phyloP scores from a whole-genome alignment of 2,113 vertebrate genomes.

The Scophthalmus maximus region DNA sequence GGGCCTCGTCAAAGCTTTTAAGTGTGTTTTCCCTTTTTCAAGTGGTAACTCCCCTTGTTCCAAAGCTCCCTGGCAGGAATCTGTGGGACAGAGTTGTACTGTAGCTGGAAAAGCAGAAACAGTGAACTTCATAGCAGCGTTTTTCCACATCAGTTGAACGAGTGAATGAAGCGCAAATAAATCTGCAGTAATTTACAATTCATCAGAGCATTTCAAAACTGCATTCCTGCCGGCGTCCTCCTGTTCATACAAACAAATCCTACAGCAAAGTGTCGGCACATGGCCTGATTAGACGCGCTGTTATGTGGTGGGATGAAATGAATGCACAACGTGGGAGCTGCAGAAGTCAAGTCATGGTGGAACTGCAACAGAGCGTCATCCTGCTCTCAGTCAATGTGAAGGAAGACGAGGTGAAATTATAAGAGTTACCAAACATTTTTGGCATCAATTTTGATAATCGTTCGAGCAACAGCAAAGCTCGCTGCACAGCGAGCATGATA shows the following conservation, averaged over 20 bases:
- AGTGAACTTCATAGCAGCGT: conserved; percentile 24
- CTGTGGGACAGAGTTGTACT: conserved; percentile 29
- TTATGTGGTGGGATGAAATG: conserved; percentile 18
- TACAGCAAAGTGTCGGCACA: conserved; percentile 32
- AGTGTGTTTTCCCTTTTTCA: conserved; percentile 61
- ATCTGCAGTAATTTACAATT: conserved; percentile 49
- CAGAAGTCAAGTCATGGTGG: not conserved
- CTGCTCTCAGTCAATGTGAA: too few relatives aligned
- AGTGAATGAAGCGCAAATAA: conserved; percentile 31
- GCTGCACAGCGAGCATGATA: not conserved
- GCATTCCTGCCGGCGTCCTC: conserved; percentile 40
- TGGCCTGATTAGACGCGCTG: conserved; percentile 42
- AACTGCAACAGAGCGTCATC: not conserved
- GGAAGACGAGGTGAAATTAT: too few relatives aligned
- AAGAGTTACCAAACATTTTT: too few relatives aligned
- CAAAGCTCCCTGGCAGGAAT: conserved; percentile 16
- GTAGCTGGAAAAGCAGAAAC: conserved; percentile 20
- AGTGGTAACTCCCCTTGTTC: conserved; percentile 48
- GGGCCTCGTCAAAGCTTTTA: conserved; percentile 33
- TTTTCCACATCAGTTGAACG: conserved; percentile 57
- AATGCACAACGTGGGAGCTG: not conserved
- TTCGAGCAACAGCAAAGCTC: too few relatives aligned
- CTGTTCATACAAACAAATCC: conserved; percentile 56
- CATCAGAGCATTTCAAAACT: conserved; percentile 43
- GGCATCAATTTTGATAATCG: too few relatives aligned